Conservation (phyloP, 2,888 invertebrate species). For the Criorhina ranunculi region DNA sequence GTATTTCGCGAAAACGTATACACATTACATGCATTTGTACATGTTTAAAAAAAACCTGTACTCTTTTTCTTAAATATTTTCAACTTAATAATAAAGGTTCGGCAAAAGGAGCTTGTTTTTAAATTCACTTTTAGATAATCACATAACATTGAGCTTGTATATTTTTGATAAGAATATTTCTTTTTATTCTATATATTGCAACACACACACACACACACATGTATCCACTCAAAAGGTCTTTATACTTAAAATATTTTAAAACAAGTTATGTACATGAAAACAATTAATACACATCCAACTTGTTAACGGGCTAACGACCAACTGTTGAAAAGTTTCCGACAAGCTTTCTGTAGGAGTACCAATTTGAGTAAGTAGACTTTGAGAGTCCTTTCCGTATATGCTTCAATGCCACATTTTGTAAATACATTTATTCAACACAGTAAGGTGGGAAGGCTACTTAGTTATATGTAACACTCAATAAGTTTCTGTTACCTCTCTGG, state of each 20-base stretch:
- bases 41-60: too few relatives aligned
- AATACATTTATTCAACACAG: neutral
- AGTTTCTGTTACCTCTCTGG: neutral
- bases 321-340: conserved; percentile 82
- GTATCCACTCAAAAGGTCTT: neutral
- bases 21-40: too few relatives aligned
- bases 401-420: neutral
- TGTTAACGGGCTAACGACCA: conserved; percentile 79
- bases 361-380: conserved; percentile 12
- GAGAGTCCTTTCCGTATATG: neutral
- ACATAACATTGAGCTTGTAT: neutral
- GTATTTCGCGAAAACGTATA: too few relatives aligned
- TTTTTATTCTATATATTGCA: neutral
- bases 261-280: conserved; percentile 19
- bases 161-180: neutral
- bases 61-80: too few relatives aligned
- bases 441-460: neutral
- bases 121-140: too few relatives aligned
- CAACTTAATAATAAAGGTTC: too few relatives aligned
- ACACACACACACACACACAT: neutral
- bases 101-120: too few relatives aligned
- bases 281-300: conserved; percentile 63
- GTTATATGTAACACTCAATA: neutral
- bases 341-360: conserved; percentile 36
- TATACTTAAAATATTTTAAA: neutral